Conservation (phyloP, 2,888 invertebrate genomes). For the Thyatira batis region DNA sequence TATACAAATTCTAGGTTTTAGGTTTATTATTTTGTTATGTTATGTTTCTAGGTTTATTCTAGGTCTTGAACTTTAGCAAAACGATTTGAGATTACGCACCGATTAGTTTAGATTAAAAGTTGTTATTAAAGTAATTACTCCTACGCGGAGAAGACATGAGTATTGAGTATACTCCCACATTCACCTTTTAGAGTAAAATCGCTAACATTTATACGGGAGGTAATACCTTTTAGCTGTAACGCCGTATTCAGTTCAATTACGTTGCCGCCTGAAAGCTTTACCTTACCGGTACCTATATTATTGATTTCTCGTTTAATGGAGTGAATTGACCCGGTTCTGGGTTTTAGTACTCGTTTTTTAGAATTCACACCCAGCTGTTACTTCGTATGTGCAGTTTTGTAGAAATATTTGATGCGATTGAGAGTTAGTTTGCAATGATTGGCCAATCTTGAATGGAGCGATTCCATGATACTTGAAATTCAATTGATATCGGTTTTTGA, state of each 20-base stretch:
- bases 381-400: not conserved
- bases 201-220: constrained; percentile 11
- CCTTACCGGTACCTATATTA: constrained; percentile 38
- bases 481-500: too few relatives aligned
- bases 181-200: not conserved
- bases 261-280: constrained; percentile 38
- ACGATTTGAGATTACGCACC: too few relatives aligned
- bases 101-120: too few relatives aligned
- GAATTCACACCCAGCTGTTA: not conserved
- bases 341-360: constrained; percentile 18
- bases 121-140: not conserved
- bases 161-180: not conserved
- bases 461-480: too few relatives aligned
- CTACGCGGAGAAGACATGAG: not conserved
- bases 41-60: too few relatives aligned
- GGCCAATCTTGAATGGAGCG: too few relatives aligned
- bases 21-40: too few relatives aligned
- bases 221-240: constrained; percentile 27
- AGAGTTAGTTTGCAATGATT: too few relatives aligned
- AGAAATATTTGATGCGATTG: not conserved
- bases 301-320: constrained; percentile 52
- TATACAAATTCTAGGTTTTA: too few relatives aligned
- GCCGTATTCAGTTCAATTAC: constrained; percentile 41
- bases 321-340: constrained; percentile 42
- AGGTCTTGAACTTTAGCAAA: too few relatives aligned